Conservation (phyloP, 1,140 invertebrate genomes). For the Artemia franciscana region DNA sequence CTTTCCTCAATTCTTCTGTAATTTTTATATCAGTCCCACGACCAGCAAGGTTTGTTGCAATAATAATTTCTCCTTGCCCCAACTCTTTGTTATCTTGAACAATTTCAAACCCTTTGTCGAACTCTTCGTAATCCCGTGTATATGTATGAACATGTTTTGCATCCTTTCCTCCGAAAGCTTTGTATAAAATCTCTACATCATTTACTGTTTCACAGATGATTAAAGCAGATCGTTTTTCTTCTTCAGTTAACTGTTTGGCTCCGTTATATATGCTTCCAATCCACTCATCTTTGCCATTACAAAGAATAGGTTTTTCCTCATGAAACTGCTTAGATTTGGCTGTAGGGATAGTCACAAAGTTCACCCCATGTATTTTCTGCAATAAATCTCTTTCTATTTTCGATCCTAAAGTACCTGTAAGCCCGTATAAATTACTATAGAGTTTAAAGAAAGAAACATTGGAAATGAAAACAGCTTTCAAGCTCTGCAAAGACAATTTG, state of each 20-base stretch:
- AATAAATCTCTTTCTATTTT: too few relatives aligned
- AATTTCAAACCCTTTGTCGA: constrained; percentile 10
- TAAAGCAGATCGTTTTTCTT: constrained; percentile 13
- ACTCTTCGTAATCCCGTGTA: constrained; percentile 12
- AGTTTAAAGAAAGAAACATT: constrained; percentile 20
- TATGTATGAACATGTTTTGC: constrained; percentile 9
- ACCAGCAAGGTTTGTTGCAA: constrained; percentile 23
- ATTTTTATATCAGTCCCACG: constrained; percentile 21
- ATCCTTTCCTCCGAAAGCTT: constrained; percentile 1
- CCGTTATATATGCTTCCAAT: constrained; percentile 2
- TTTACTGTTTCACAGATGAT: constrained; percentile 18
- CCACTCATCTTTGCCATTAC: constrained; percentile 11
- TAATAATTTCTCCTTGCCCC: constrained; percentile 13
- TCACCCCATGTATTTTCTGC: too few relatives aligned
- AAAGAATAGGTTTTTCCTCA: constrained; percentile 12
- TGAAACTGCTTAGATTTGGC: constrained; percentile 13
- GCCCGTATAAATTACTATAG: constrained; percentile 19
- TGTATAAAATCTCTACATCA: constrained; percentile 10
- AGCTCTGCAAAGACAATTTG: constrained; percentile 17
- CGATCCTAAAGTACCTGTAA: too few relatives aligned
- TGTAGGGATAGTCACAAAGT: constrained; percentile 16
- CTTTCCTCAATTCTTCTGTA: constrained; percentile 12
- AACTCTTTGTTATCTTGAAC: constrained; percentile 6
- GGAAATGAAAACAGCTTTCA: constrained; percentile 21
- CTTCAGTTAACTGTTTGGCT: neutral